Conservation (phyloP, 2,797 vertebrate species). For the Rousettus madagascariensis region DNA sequence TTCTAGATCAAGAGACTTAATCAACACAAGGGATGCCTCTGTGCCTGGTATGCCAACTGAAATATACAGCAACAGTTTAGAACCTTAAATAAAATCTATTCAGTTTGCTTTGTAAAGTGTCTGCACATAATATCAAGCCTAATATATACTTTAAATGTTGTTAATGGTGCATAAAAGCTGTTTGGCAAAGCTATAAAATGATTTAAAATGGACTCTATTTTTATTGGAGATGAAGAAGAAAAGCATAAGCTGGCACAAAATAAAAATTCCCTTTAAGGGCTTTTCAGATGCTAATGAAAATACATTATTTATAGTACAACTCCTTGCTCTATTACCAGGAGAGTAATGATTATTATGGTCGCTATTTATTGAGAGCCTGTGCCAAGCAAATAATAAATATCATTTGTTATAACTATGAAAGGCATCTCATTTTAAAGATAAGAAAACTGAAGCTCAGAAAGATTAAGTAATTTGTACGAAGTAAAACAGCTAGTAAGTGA, state of each 20-base stretch:
- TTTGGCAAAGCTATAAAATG: constrained; percentile 13
- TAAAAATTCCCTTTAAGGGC: constrained; percentile 34
- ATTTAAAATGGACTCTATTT: constrained; percentile 4
- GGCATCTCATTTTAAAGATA: neutral
- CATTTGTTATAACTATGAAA: neutral
- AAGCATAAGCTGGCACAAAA: neutral
- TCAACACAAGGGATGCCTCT: neutral
- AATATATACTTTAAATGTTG: neutral
- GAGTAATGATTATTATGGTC: neutral
- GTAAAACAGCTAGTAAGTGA: neutral
- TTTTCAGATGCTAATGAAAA: neutral
- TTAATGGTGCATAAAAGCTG: neutral
- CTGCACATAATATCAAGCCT: neutral
- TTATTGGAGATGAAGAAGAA: constrained; percentile 9
- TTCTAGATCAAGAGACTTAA: neutral
- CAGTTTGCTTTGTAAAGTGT: neutral
- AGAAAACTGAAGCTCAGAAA: neutral
- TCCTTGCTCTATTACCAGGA: neutral
- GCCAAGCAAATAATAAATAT: neutral
- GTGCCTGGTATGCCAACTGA: neutral
- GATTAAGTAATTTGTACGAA: neutral
- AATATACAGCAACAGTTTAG: neutral
- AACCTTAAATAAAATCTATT: neutral
- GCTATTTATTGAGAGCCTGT: neutral
- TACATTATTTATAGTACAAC: neutral